phyloP scores from a whole-genome alignment of 2,888 invertebrate species.

The Nymphalis urticae region DNA sequence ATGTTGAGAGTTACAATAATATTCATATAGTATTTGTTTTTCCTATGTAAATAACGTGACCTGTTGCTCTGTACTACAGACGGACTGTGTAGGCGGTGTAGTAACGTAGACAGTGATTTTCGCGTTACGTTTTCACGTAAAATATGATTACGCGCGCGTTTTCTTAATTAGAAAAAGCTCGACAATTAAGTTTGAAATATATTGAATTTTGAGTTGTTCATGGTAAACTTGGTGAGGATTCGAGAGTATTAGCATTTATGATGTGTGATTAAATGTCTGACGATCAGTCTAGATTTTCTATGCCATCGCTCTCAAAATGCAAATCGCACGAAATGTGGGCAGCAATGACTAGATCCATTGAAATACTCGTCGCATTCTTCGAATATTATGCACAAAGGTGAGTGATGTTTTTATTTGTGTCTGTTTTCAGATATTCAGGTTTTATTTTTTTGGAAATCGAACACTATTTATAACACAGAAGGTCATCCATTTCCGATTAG shows the following conservation, averaged over 20 bases:
- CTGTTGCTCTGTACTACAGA: conserved; percentile 43
- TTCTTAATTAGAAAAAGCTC: too few relatives aligned
- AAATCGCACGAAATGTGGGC: conserved; percentile 88
- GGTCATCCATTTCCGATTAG: too few relatives aligned
- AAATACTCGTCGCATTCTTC: conserved; percentile 91
- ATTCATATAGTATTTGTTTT: background rate
- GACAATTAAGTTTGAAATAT: too few relatives aligned
- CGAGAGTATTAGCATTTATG: conserved; percentile 36
- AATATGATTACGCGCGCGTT: background rate
- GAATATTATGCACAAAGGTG: conserved; percentile 90
- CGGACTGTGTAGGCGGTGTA: conserved; percentile 45
- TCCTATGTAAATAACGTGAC: conserved; percentile 45
- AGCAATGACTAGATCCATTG: conserved; percentile 89
- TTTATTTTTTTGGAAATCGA: too few relatives aligned
- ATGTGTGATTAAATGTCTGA: conserved; percentile 68
- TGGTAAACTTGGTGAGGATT: background rate
- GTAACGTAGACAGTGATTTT: conserved; percentile 15
- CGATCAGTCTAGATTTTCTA: conserved; percentile 55
- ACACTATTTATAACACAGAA: too few relatives aligned
- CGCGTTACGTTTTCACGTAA: background rate
- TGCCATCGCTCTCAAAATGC: conserved; percentile 71
- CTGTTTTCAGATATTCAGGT: too few relatives aligned
- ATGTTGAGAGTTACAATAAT: background rate
- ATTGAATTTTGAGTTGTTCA: background rate
- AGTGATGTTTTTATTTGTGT: conserved; percentile 43